Conservation (phyloP, 2,888 invertebrate species). For the Hipparchia semele region DNA sequence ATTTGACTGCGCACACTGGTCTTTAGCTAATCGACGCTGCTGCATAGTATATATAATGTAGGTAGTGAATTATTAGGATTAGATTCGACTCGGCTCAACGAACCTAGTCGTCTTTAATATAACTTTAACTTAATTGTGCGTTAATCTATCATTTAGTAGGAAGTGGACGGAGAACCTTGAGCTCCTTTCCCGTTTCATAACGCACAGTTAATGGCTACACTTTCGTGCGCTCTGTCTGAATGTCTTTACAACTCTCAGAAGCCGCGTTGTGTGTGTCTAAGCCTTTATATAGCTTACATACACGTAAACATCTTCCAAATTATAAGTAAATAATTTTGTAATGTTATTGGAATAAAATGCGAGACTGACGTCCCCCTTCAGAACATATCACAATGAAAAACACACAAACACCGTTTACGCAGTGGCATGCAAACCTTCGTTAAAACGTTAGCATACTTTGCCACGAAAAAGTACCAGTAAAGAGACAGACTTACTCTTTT, state of each 20-base stretch:
- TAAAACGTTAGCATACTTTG: not conserved
- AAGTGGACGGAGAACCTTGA: no score
- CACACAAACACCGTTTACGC: conserved; percentile 20
- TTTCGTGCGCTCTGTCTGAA: not conserved
- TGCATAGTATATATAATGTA: no score
- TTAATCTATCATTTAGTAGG: no score
- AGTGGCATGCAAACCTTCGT: not conserved
- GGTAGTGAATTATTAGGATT: no score
- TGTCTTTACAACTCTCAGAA: not conserved
- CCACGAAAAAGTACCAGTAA: no score
- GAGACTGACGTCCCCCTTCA: conserved; percentile 37
- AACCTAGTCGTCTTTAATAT: no score
- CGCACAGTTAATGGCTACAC: not conserved
- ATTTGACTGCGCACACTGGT: no score
- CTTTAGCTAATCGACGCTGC: no score
- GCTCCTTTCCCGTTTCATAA: no score
- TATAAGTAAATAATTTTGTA: conserved; percentile 48
- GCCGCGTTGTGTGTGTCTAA: not conserved
- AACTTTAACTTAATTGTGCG: no score
- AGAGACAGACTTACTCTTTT: no score
- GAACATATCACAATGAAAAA: conserved; percentile 43
- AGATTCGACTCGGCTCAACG: no score
- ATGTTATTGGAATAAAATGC: conserved; percentile 59
- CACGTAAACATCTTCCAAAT: conserved; percentile 26
- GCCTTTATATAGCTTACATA: conserved; percentile 12